phyloP scores from a whole-genome alignment of 2,113 vertebrate genomes.

The Limanda limanda region DNA sequence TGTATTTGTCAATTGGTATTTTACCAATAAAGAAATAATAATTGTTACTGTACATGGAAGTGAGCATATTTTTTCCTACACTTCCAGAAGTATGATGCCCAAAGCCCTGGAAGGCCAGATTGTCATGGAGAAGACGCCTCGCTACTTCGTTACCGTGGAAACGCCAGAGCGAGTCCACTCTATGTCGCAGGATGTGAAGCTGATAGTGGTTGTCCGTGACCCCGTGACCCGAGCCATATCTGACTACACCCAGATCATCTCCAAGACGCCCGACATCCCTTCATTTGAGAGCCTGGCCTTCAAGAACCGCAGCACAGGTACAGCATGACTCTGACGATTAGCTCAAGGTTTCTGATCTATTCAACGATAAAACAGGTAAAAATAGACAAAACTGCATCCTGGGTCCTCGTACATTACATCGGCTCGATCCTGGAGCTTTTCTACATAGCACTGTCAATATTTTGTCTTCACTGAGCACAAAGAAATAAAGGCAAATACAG shows the following conservation, averaged over 20 bases:
- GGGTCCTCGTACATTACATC: neutral
- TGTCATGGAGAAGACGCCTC: constrained; percentile 87
- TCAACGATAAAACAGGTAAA: no score
- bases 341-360: neutral
- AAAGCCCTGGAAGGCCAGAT: constrained; percentile 86
- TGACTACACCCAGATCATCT: constrained; percentile 87
- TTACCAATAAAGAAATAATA: neutral
- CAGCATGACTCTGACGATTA: neutral
- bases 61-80: neutral
- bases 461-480: no score
- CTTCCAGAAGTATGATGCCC: constrained; percentile 84
- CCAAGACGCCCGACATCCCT: constrained; percentile 82
- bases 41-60: constrained; percentile 7
- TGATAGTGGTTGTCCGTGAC: constrained; percentile 86
- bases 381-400: no score
- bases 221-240: constrained; percentile 86
- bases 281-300: constrained; percentile 83
- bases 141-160: constrained; percentile 84
- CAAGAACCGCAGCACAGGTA: constrained; percentile 81
- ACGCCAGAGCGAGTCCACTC: constrained; percentile 81
- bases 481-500: neutral
- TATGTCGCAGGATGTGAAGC: constrained; percentile 83
- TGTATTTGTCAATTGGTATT: neutral
- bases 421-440: neutral
- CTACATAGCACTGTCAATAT: no score